Evolutionary conservation across 1,140 invertebrate genomes (phyloP).

Genomic region (Thaumatotibia leucotreta): DNA sequence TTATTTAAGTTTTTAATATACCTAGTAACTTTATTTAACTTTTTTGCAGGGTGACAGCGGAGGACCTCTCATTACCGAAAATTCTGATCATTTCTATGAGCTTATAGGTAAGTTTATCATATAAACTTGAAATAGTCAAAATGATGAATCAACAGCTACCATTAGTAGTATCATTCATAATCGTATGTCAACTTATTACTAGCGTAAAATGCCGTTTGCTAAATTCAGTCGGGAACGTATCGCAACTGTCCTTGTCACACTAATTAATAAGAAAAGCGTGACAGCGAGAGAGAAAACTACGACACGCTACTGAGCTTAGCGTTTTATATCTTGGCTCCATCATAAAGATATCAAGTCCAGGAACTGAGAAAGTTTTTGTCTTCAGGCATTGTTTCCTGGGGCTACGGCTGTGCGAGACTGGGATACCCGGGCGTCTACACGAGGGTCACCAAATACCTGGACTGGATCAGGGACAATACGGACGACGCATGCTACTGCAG

Average conservation of each 20-base stretch:
- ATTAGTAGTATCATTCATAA: too few species aligned
- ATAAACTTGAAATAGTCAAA: not conserved
- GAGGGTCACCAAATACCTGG: conserved; percentile 66
- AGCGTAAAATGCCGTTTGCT: too few species aligned
- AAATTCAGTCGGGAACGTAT: too few species aligned
- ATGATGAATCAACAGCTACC: not conserved
- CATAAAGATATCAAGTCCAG: too few species aligned
- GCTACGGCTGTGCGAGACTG: conserved; percentile 77
- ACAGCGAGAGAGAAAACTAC: too few species aligned
- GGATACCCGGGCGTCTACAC: conserved; percentile 79
- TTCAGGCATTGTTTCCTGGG: conserved; percentile 80
- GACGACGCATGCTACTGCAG: conserved; percentile 57
- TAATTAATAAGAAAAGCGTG: too few species aligned
- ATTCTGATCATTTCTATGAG: conserved; percentile 84
- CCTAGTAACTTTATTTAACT: too few species aligned
- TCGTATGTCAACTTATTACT: too few species aligned
- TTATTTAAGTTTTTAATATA: too few species aligned
- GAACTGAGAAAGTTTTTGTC: conserved; percentile 4
- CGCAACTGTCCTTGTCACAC: too few species aligned
- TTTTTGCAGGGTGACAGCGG: conserved; percentile 91
- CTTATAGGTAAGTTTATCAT: conserved; percentile 79
- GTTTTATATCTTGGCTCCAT: too few species aligned
- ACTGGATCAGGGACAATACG: conserved; percentile 66
- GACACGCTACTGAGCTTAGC: too few species aligned
- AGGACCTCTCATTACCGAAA: conserved; percentile 86